A percentile compares a stretch with the other conserved stretches of the same genome.
phyloP scores from a whole-genome alignment of 30 jellyfish, hydroid and myxozoan genomes.

The Aurelia sp. region DNA sequence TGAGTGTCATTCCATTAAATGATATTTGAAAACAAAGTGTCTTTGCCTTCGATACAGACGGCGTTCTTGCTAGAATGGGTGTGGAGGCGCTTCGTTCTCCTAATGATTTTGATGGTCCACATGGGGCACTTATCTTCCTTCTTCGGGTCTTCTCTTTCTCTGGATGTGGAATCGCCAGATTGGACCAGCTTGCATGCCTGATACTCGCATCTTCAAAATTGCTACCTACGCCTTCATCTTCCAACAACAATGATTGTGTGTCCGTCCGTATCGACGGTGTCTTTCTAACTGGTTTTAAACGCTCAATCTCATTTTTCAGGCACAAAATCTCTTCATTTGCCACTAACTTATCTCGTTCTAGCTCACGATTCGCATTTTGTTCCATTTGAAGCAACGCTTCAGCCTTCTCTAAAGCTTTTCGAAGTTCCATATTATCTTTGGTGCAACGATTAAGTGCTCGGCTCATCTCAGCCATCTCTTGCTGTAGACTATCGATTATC shows the following conservation, averaged over 20 bases:
- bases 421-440: slow-evolving; percentile 53
- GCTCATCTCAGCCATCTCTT: slow-evolving; percentile 43
- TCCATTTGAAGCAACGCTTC: slow-evolving; percentile 61
- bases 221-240: not conserved
- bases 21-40: slow-evolving; percentile 80
- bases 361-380: slow-evolving; percentile 43
- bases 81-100: slow-evolving; percentile 45
- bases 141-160: slow-evolving; percentile 43
- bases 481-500: slow-evolving; percentile 35
- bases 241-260: slow-evolving; percentile 1
- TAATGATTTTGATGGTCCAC: slow-evolving; percentile 40
- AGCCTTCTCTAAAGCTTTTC: slow-evolving; percentile 41
- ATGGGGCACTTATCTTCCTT: slow-evolving; percentile 57
- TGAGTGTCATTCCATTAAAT: slow-evolving; percentile 67
- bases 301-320: slow-evolving; percentile 46
- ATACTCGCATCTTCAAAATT: slow-evolving; percentile 29
- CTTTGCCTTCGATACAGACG: slow-evolving; percentile 76
- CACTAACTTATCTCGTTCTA: slow-evolving; percentile 31
- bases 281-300: slow-evolving; percentile 17
- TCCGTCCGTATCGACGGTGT: not conserved
- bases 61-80: slow-evolving; percentile 46
- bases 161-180: slow-evolving; percentile 24
- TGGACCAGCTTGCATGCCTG: slow-evolving; percentile 63
- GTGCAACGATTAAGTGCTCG: slow-evolving; percentile 3
- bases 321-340: slow-evolving; percentile 46